Evolutionary conservation across 2,888 invertebrate genomes (phyloP), one percentile per base, ranked within the genome.

Genomic region (Chloroclysta siterata): DNA sequence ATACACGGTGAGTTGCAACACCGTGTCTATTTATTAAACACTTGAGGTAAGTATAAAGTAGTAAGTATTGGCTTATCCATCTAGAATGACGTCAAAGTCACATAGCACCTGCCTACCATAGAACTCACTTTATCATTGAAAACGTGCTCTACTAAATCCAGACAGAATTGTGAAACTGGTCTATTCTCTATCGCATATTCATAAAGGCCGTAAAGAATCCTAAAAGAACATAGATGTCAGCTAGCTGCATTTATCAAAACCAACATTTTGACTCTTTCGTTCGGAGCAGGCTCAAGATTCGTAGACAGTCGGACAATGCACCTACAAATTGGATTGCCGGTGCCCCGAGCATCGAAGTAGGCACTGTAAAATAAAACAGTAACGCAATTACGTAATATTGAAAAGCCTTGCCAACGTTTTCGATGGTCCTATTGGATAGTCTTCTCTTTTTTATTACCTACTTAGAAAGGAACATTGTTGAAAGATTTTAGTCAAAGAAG

Each of bases 271-370:
- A 15, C 58, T 61, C 60, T 53, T 63, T 53, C 64, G 72, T 68
- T 69, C 65, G 71, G 48, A 73, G 72, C 50, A 46, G 66, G 60
- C 71, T 73, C 72, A 71, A 75, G 72, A 76, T 76, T 76, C 69
- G 64, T 71, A 75, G 78, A 82, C 81, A 80, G 79, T 73, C 80
- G 82, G 83, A 90, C 89, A 89, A 88, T 89, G 86, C 83, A 72
- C 79, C 82, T 77, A 78, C 86, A 90, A 90, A 91, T 91, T 90
- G 90, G 86, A 89, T 88, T 86, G 87, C 82, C 79, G 72, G 79
- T 79, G 80, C 81, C 78, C 75, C 75, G 75, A 82, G 83, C 79
- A 80, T 78, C 77, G 77, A 61, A 58, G 52, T 22, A 46, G 41
- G 13, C 58, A 52, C 51, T 22, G 54, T 54, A 61, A 58, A 36